A percentile compares a stretch with the other conserved stretches of the same genome.
These are phyloP conservation scores for Pterocles gutturalis DNA, from an alignment of 2,113 vertebrate genomes.

Conservation along the genomic window DNA sequence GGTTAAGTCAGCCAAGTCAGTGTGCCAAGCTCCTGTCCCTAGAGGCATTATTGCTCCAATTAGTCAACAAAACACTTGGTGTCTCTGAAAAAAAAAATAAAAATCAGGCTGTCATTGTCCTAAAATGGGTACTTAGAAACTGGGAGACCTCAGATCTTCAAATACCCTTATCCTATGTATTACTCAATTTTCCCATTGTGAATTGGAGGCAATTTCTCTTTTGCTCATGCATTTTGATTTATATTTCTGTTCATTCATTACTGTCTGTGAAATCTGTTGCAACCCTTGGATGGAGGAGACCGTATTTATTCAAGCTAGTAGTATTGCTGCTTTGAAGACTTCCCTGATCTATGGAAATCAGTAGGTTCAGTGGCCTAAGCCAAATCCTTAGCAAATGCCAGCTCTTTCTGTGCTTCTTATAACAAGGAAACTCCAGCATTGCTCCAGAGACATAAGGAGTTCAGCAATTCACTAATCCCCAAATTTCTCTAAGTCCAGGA, in stretches of 20 bases:
- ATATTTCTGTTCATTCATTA: neutral
- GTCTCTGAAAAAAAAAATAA: neutral
- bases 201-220: neutral
- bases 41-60: constrained; percentile 32
- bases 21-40: constrained; percentile 43
- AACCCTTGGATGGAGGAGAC: neutral
- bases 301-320: neutral
- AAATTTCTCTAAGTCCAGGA: constrained; percentile 10
- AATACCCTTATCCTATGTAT: neutral
- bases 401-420: neutral
- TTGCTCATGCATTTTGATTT: neutral
- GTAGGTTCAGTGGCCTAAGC: neutral
- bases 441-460: constrained; percentile 17
- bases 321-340: neutral
- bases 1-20: constrained; percentile 57
- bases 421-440: neutral
- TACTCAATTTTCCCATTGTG: neutral
- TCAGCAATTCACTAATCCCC: constrained; percentile 31
- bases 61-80: constrained; percentile 26
- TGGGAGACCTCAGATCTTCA: neutral
- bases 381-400: neutral
- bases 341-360: neutral
- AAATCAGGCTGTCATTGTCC: neutral
- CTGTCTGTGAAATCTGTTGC: neutral
- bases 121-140: neutral